Evolutionary conservation across 2,113 vertebrate genomes (phyloP), one percentile per base, ranked within the genome.

Genomic region (Etia nguti): DNA sequence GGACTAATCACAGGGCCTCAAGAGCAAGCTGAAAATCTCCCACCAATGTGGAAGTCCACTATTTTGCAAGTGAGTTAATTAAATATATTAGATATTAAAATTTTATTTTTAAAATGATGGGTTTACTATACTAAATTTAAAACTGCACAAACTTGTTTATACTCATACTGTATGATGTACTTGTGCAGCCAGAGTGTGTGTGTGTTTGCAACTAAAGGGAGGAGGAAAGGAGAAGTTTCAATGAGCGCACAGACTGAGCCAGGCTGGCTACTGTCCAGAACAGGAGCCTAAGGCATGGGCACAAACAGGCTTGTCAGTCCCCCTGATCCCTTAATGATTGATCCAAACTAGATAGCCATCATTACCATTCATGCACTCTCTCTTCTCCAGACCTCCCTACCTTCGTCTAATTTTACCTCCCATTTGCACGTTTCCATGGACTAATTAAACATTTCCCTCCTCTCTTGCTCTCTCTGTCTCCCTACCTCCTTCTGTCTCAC

Each of bases 261-360:
- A 10, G 82, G 54, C 90, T 93, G 94, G 93, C 94, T 52, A 87
- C 59, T 82, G 91, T 94, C 94, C 94, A 94, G 94, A 60, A 86
- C 88, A 41, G 91, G 79, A 94, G 94, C 94, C 94, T 90, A 54
- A 90, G 93, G 92, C 90, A 38, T 87, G 92, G 91, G 91, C 90
- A 94, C 86, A 46, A 86, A 89, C 84, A 81, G 80, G 85, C 88
- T 94, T 93, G 91, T 92, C 92, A 93, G 80, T 90, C 91, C 88
- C 87, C 92, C 90, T 90, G 88, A 94, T 94, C 92, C 91, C 57
- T 91, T 82, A 90, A 89, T 95, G 95, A 96, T 93, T 93, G 95
- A 95, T 95, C 92, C 93, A 94, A 95, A 95, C 92, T 91, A 94
- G 93, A 94, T 90, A 90, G 88, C 89, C 90, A 93, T 93, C 93